Evolutionary conservation across 2,797 vertebrate species (phyloP).

Genomic region (Hypotaenidia philippensis): DNA sequence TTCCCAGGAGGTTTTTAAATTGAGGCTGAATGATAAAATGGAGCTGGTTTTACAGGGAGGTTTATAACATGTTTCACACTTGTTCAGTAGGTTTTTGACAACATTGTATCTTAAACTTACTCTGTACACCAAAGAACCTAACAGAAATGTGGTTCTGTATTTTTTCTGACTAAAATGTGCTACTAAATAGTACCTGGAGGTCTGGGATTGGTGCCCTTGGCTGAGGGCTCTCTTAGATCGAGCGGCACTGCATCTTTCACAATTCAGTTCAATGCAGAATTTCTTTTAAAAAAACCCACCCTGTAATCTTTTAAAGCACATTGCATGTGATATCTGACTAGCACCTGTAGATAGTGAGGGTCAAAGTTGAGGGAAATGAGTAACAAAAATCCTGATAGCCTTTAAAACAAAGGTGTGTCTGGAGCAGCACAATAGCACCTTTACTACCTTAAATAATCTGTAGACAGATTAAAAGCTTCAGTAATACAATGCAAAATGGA

Average conservation of each 20-base stretch:
- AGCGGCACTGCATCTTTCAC: background rate
- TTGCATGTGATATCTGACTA: background rate
- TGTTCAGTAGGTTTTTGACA: background rate
- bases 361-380: background rate
- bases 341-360: background rate
- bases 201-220: background rate
- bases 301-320: background rate
- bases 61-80: background rate
- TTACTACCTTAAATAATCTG: background rate
- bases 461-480: background rate
- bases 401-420: background rate
- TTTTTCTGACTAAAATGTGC: background rate
- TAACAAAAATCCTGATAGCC: background rate
- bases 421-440: background rate
- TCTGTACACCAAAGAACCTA: background rate
- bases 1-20: background rate
- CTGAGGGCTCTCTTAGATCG: background rate
- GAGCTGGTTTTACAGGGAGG: rapidly evolving
- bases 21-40: background rate
- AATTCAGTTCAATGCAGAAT: background rate
- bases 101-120: background rate
- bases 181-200: background rate
- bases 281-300: background rate
- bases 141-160: background rate
- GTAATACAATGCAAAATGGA: background rate